phyloP scores from a whole-genome alignment of 1,140 invertebrate genomes.

The Melanaphis sacchari region DNA sequence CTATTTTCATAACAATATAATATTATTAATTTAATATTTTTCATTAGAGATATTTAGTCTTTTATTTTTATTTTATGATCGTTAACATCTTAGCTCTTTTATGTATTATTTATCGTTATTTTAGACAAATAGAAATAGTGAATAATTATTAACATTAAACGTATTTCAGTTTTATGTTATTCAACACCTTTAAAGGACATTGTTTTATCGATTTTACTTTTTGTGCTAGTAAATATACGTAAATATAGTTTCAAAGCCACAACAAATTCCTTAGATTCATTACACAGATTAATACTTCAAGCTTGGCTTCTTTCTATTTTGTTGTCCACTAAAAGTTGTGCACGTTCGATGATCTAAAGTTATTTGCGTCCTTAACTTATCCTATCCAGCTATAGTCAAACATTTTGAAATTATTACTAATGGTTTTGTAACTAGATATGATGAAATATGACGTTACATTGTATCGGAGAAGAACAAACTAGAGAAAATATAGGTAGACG shows the following conservation, averaged over 20 bases:
- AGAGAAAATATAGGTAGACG: background rate
- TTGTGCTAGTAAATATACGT: background rate
- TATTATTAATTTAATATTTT: background rate
- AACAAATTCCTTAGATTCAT: background rate
- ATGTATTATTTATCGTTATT: background rate
- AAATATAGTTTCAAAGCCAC: background rate
- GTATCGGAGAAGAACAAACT: background rate
- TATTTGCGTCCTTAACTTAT: conserved; percentile 3
- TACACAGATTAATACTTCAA: background rate
- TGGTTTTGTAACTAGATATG: conserved; percentile 22
- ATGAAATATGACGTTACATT: background rate
- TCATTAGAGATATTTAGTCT: background rate
- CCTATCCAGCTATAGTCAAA: background rate
- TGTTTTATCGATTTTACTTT: background rate
- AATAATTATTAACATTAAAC: background rate
- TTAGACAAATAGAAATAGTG: background rate
- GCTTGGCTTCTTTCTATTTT: background rate
- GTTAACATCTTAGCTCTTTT: background rate
- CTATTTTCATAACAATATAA: background rate
- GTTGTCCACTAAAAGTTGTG: background rate
- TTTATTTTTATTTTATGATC: background rate
- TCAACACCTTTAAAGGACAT: background rate
- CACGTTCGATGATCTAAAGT: background rate
- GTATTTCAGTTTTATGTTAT: background rate
- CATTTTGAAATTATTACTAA: conserved; percentile 16